Base-by-base conservation (phyloP, 2,888 invertebrate genomes). In the Noctua janthe region DNA sequence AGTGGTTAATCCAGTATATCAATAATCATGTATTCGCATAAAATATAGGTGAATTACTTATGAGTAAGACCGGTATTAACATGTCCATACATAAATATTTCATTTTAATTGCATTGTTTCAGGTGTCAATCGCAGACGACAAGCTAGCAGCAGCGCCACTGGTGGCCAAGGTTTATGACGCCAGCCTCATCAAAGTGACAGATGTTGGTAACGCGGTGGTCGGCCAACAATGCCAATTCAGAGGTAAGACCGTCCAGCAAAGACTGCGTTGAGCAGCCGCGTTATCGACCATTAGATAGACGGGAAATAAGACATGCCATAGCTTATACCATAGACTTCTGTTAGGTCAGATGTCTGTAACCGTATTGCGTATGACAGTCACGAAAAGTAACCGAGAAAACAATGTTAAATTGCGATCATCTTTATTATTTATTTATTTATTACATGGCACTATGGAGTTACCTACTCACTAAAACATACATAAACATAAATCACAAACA, bases 191-290 rank as follows among this genome's bases (percentile, higher is more conserved):
- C 93, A 98, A 98, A 97, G 99, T 99, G 88, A 99, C 99, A 77
- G 99, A 99, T 94, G 98, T 99, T 56, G 98, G 99, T 90, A 99
- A 98, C 92, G 99, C 99, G 82, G 98, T 99, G 84, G 99, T 99
- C 64, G 99, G 99, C 77, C 99, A 99, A 95, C 99, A 99, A 85
- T 99, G 99, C 93, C 99, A 99, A 96, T 99, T 99, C 95, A 98
- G 98, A 98, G 99, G 99, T 99, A 97, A 39, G 67, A 39, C 35
- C 20, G 5, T 35, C 17, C 35, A 20, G 35, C 17, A 8, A 35
- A 35, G 3, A 35, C 15, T 29, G 1, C 35, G 64, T 35, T 35
- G 15, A 62, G 13, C 59, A 59, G 11, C n/a, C 62, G 29, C n/a
- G 13, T 5, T 59, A 10, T 13, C 13, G 29, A 17, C 15, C 7